Conservation (phyloP, 2,888 invertebrate genomes). For the Apodemia mormo region DNA sequence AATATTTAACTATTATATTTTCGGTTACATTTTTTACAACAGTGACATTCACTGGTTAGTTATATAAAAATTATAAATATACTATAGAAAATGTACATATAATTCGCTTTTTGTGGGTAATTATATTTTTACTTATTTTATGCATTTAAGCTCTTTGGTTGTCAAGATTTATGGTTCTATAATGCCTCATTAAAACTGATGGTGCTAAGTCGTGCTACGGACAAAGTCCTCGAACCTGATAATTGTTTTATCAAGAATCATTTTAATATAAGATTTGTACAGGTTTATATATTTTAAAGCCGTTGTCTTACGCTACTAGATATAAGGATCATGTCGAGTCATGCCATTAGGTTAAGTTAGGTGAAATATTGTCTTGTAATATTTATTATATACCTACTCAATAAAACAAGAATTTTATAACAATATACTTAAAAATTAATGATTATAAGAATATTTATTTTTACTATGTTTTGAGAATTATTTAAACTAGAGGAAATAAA, state of each 20-base stretch:
- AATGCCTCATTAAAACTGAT: slow-evolving; percentile 49
- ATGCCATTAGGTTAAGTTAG: slow-evolving; percentile 75
- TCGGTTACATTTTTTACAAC: background rate
- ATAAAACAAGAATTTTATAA: no score
- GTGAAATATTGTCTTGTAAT: slow-evolving; percentile 29
- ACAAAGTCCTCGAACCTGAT: slow-evolving; percentile 69
- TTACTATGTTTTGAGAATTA: no score
- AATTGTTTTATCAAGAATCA: slow-evolving; percentile 20
- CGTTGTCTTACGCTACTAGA: slow-evolving; percentile 52
- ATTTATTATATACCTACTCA: slow-evolving; percentile 7
- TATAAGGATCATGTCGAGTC: slow-evolving; percentile 69
- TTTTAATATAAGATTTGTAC: slow-evolving; percentile 63
- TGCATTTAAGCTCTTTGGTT: slow-evolving; percentile 6
- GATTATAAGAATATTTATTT: no score
- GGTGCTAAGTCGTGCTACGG: slow-evolving; percentile 79
- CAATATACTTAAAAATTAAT: no score
- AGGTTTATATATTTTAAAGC: slow-evolving; percentile 45
- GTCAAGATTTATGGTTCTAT: slow-evolving; percentile 38
- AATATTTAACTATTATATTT: background rate
- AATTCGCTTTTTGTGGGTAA: slow-evolving; percentile 8
- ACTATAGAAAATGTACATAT: background rate
- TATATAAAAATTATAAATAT: background rate
- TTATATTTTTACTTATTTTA: background rate
- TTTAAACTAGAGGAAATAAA: no score
- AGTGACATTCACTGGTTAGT: background rate